Evolutionary conservation across 2,888 invertebrate genomes (phyloP).

Genomic region (Ophion obscuratus): DNA sequence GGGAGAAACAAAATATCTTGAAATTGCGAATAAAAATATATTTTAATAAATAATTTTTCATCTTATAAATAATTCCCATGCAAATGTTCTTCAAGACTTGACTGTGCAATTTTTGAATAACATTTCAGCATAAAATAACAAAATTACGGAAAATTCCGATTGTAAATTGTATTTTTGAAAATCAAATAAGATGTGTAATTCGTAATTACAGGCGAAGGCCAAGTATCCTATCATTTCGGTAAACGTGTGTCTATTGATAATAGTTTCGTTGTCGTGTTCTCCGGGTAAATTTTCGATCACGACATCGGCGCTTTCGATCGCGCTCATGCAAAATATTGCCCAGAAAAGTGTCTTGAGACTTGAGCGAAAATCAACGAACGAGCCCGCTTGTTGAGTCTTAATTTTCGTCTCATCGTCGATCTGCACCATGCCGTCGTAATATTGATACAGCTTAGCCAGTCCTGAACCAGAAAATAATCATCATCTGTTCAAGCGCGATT

Average conservation of each 20-base stretch:
- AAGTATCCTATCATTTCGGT: conserved; percentile 89
- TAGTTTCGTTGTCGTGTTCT: conserved; percentile 83
- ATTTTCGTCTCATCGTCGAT: conserved; percentile 86
- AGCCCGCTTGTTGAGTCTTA: conserved; percentile 86
- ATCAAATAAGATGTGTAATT: background rate
- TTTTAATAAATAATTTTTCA: background rate
- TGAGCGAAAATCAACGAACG: conserved; percentile 86
- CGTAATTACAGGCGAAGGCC: conserved; percentile 85
- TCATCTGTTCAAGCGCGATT: background rate
- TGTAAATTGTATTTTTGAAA: background rate
- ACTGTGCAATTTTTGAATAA: background rate
- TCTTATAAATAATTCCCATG: background rate
- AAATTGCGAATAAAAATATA: background rate
- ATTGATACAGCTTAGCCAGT: conserved; percentile 87
- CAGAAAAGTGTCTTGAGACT: conserved; percentile 89
- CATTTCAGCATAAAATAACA: background rate
- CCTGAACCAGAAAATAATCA: conserved; percentile 74
- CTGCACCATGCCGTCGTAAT: conserved; percentile 88
- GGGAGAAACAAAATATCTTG: conserved; percentile 6
- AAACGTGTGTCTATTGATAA: conserved; percentile 86
- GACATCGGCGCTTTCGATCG: conserved; percentile 88
- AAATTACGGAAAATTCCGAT: background rate
- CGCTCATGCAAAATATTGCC: conserved; percentile 89
- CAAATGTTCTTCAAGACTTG: background rate
- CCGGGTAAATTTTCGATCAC: conserved; percentile 87